Evolutionary conservation across 1,140 invertebrate species (phyloP).

Genomic region (Pseudomyrmex dendroicus): DNA sequence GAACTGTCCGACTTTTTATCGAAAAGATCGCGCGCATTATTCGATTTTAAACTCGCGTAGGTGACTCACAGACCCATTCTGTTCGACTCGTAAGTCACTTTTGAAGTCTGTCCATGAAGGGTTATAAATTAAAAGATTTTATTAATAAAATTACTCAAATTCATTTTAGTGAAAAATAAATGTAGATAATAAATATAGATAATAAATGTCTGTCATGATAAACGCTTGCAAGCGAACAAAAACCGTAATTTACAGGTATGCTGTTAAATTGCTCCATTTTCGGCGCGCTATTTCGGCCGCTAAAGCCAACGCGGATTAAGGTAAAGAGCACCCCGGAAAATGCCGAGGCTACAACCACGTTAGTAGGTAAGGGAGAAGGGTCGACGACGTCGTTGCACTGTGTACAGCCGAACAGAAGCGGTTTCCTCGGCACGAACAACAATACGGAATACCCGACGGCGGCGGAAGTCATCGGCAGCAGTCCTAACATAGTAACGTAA

Average conservation of each 20-base stretch:
- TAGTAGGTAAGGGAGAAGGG: constrained; percentile 75
- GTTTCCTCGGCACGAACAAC: constrained; percentile 87
- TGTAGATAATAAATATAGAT: constrained; percentile 20
- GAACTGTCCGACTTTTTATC: not conserved
- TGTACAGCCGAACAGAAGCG: constrained; percentile 73
- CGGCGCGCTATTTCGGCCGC: constrained; percentile 92
- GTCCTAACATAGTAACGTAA: constrained; percentile 86
- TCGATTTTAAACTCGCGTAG: too few species aligned
- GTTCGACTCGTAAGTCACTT: too few species aligned
- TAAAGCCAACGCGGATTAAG: constrained; percentile 88
- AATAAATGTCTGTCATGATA: not conserved
- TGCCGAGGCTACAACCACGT: constrained; percentile 74
- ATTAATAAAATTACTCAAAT: too few species aligned
- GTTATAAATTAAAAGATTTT: too few species aligned
- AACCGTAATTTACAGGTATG: constrained; percentile 85
- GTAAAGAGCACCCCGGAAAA: constrained; percentile 84
- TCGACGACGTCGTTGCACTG: constrained; percentile 80
- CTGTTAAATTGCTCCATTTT: constrained; percentile 91
- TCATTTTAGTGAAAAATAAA: not conserved
- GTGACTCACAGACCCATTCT: too few species aligned
- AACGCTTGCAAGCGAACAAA: too few species aligned
- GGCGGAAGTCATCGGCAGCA: constrained; percentile 88
- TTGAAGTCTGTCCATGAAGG: too few species aligned
- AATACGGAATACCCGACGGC: constrained; percentile 91
- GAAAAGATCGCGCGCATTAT: not conserved